Percentiles rank a stretch among this genome's conserved stretches.
These are phyloP conservation scores for Turnix velox DNA, from an alignment of 2,113 vertebrate genomes.

Conservation along the genomic window DNA sequence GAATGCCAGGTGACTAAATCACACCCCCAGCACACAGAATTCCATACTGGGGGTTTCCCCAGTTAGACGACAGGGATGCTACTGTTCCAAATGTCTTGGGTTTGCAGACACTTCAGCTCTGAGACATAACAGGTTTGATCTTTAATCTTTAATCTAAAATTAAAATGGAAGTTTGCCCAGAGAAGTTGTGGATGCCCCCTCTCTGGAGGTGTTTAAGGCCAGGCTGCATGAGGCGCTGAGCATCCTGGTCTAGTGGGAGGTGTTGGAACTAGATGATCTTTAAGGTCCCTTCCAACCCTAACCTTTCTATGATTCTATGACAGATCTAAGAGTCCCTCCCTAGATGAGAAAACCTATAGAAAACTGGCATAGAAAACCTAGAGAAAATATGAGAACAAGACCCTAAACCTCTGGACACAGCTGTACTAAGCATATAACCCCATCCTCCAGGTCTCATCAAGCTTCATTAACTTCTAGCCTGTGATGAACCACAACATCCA, in stretches of 20 bases:
- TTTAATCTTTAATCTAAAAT: too few species aligned
- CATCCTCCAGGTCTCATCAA: accelerated
- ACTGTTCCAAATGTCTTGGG: background rate
- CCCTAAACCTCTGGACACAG: background rate
- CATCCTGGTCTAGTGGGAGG: too few species aligned
- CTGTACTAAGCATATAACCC: background rate
- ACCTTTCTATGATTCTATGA: too few species aligned
- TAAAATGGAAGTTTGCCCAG: too few species aligned
- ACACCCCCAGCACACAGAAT: accelerated
- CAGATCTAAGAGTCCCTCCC: background rate
- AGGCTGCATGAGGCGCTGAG: too few species aligned
- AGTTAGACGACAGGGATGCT: background rate
- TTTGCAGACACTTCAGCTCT: background rate
- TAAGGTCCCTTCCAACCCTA: too few species aligned
- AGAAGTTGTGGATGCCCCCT: too few species aligned
- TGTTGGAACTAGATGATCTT: too few species aligned
- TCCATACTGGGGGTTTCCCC: background rate
- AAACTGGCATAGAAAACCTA: too few species aligned
- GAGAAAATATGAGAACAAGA: background rate
- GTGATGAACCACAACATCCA: background rate
- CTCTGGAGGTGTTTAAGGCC: too few species aligned
- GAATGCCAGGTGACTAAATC: background rate
- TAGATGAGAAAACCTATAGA: background rate
- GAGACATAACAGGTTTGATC: background rate
- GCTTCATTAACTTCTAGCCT: background rate